phyloP scores from a whole-genome alignment of 2,888 invertebrate genomes.

The Tiliacea citrago region DNA sequence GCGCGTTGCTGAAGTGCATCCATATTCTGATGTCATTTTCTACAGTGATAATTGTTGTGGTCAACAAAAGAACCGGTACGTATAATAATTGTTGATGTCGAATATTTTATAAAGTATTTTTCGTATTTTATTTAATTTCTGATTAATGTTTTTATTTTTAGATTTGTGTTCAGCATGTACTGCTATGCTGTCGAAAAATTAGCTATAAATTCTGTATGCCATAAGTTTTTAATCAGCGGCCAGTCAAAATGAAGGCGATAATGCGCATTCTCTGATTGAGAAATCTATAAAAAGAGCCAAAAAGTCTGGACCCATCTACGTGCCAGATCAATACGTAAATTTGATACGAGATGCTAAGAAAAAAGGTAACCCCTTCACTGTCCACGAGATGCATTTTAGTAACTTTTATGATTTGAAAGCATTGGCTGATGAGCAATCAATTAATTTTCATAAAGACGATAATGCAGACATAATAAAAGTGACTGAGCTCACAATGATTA shows the following conservation, averaged over 20 bases:
- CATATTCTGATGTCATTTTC: conserved; percentile 44
- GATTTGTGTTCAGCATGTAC: background rate
- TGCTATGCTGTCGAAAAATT: background rate
- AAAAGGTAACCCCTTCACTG: conserved; percentile 26
- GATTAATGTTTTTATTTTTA: background rate
- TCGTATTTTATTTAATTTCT: no score
- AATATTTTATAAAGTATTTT: background rate
- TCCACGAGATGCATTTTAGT: conserved; percentile 32
- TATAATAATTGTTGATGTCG: conserved; percentile 4
- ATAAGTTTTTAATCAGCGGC: background rate
- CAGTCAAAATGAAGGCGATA: conserved; percentile 1
- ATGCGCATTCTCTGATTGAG: background rate
- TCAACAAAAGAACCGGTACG: conserved; percentile 55
- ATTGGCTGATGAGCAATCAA: conserved; percentile 30
- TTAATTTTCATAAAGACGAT: conserved; percentile 19
- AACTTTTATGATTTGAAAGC: conserved; percentile 32
- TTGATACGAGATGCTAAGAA: conserved; percentile 10
- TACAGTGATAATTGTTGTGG: conserved; percentile 56
- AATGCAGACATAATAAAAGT: conserved; percentile 4
- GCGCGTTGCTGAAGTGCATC: conserved; percentile 37
- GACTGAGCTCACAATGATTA: conserved; percentile 1
- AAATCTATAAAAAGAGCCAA: conserved; percentile 8
- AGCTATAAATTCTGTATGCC: background rate
- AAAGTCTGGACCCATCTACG: conserved; percentile 52
- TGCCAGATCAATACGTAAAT: no score